These are phyloP conservation scores for Drosophila grimshawi DNA, from an alignment of 1,140 invertebrate genomes.

Conservation along the genomic window DNA sequence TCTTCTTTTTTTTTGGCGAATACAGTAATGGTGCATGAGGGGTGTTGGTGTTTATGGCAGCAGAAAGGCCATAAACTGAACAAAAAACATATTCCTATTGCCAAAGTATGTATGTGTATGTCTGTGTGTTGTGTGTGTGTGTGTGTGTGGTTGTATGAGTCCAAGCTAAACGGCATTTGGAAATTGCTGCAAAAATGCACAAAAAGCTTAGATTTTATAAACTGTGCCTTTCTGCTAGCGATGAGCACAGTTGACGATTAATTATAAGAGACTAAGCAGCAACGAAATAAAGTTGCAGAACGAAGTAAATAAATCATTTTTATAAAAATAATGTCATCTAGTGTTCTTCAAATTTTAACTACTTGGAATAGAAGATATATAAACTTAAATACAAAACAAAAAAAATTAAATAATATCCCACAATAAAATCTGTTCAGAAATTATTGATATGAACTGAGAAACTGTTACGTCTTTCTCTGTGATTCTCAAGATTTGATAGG, in stretches of 20 bases:
- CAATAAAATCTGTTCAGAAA: no score
- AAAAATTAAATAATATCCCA: no score
- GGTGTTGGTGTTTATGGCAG: conserved; percentile 75
- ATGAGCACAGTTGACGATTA: conserved; percentile 46
- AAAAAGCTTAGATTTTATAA: conserved; percentile 72
- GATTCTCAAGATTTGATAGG: background rate
- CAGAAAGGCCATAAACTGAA: conserved; percentile 80
- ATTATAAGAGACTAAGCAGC: background rate
- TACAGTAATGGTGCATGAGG: conserved; percentile 38
- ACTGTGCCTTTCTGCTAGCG: conserved; percentile 46
- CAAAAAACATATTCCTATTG: conserved; percentile 71
- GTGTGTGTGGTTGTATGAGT: conserved; percentile 48
- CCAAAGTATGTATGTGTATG: conserved; percentile 8
- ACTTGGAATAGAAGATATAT: no score
- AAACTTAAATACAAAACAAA: no score
- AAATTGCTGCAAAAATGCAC: conserved; percentile 64
- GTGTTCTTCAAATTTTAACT: no score
- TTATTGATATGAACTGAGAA: no score
- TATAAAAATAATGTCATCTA: no score
- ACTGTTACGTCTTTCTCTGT: background rate
- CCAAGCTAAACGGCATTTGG: conserved; percentile 72
- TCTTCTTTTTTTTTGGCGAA: conserved; percentile 51
- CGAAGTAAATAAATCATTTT: background rate
- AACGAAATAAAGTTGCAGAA: no score
- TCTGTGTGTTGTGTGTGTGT: conserved; percentile 26